Conservation (phyloP, 2,113 vertebrate genomes). For the Oceanites oceanicus region DNA sequence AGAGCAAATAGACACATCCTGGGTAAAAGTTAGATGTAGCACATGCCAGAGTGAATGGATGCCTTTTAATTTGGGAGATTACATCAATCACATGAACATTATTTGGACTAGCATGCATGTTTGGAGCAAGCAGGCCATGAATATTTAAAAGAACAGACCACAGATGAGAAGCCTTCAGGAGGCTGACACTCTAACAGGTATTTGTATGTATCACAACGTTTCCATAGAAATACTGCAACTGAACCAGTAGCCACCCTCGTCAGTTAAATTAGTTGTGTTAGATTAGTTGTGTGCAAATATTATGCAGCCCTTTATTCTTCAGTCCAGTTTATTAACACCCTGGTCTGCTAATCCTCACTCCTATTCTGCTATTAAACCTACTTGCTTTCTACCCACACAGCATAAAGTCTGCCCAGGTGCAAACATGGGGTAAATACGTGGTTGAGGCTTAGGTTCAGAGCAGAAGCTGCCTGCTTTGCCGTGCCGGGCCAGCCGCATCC, state of each 20-base stretch:
- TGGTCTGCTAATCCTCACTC: not conserved
- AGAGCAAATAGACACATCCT: conserved; percentile 6
- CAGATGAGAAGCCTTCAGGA: not conserved
- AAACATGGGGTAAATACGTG: not conserved
- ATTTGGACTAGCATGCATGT: not conserved
- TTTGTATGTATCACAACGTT: not conserved
- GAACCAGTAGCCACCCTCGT: not conserved
- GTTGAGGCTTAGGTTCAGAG: not conserved
- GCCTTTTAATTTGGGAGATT: conserved; percentile 58
- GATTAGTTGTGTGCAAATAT: not conserved
- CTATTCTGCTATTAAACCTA: not conserved
- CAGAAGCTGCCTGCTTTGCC: not conserved
- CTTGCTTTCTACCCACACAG: not conserved
- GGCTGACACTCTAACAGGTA: not conserved
- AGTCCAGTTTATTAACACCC: not conserved
- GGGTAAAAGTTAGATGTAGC: conserved; percentile 19
- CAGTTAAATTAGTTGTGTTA: not conserved
- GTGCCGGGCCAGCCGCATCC: accelerated
- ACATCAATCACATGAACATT: conserved; percentile 12
- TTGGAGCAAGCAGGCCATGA: conserved; percentile 13
- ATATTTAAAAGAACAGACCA: conserved; percentile 21
- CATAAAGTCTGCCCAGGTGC: not conserved
- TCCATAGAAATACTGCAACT: not conserved
- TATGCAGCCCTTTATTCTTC: not conserved
- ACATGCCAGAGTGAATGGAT: not conserved